Evolutionary conservation across 2,888 invertebrate genomes (phyloP).

Genomic region (Mythimna ferrago): DNA sequence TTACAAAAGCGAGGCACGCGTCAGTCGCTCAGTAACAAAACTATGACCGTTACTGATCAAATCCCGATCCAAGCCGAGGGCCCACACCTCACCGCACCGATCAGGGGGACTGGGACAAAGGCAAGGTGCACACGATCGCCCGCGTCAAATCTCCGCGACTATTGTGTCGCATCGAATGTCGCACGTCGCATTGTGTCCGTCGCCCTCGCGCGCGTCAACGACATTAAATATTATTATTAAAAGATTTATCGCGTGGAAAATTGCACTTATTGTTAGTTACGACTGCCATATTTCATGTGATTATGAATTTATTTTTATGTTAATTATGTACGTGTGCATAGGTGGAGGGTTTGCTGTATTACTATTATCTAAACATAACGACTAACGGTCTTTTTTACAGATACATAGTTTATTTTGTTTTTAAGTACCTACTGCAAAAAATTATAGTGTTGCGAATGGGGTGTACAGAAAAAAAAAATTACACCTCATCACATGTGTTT

Average conservation of each 20-base stretch:
- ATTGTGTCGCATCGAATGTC: conserved; percentile 62
- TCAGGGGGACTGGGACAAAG: conserved; percentile 72
- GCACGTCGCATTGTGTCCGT: conserved; percentile 60
- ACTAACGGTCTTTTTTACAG: conserved; percentile 52
- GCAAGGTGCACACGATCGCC: conserved; percentile 85
- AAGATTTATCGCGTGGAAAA: conserved; percentile 90
- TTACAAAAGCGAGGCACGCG: conserved; percentile 51
- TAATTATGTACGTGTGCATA: conserved; percentile 80
- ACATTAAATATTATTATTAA: conserved; percentile 88
- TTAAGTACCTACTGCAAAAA: conserved; percentile 30
- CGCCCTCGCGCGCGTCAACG: conserved; percentile 72
- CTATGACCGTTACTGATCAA: conserved; percentile 66
- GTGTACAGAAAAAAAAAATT: conserved; percentile 15
- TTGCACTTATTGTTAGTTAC: conserved; percentile 87
- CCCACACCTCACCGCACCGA: conserved; percentile 71
- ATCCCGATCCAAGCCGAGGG: conserved; percentile 63
- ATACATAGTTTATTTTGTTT: conserved; percentile 14
- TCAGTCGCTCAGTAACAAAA: conserved; percentile 43
- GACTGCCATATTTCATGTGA: conserved; percentile 85
- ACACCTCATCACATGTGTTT: conserved; percentile 11
- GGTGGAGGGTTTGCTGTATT: conserved; percentile 68
- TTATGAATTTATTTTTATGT: conserved; percentile 89
- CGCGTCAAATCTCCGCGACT: conserved; percentile 78
- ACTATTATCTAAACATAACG: conserved; percentile 55
- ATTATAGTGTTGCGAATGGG: conserved; percentile 11